phyloP scores from a whole-genome alignment of 2,888 invertebrate species.

The Sinotaia quadrata region DNA sequence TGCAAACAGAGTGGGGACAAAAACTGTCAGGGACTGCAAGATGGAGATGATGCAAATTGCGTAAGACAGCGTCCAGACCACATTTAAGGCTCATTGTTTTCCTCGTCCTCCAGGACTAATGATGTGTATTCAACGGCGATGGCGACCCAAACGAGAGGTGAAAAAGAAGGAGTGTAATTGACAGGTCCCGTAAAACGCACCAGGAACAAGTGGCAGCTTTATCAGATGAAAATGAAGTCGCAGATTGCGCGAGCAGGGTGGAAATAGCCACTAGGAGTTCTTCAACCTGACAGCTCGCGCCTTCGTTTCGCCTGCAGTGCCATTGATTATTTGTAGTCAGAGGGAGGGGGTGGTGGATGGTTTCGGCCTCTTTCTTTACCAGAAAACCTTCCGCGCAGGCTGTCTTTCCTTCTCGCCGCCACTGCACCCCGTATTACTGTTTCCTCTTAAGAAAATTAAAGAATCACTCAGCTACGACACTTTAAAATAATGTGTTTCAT shows the following conservation, averaged over 20 bases:
- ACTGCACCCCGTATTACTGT: slow-evolving; percentile 24
- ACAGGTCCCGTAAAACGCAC: slow-evolving; percentile 26
- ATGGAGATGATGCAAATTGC: slow-evolving; percentile 30
- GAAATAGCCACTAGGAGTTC: slow-evolving; percentile 25
- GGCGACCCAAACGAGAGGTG: slow-evolving; percentile 9
- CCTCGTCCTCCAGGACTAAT: slow-evolving; percentile 19
- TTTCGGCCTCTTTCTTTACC: not conserved
- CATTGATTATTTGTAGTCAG: slow-evolving; percentile 24
- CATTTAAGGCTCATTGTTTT: slow-evolving; percentile 27
- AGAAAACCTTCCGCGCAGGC: not conserved
- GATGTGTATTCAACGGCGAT: slow-evolving; percentile 28
- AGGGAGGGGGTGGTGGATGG: not conserved
- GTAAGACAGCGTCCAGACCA: slow-evolving; percentile 19
- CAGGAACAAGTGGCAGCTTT: slow-evolving; percentile 26
- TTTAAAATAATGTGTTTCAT: slow-evolving; percentile 26
- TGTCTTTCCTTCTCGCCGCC: not conserved
- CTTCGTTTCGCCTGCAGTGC: slow-evolving; percentile 19
- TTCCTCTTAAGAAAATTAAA: slow-evolving; percentile 35
- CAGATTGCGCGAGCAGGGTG: slow-evolving; percentile 31
- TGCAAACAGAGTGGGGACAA: not conserved
- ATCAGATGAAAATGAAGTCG: slow-evolving; percentile 31
- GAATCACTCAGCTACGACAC: slow-evolving; percentile 17
- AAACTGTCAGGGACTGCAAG: slow-evolving; percentile 14
- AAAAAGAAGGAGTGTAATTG: slow-evolving; percentile 28
- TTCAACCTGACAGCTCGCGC: slow-evolving; percentile 27